Conservation (phyloP, 1,140 invertebrate species). For the Bombus difficillimus region DNA sequence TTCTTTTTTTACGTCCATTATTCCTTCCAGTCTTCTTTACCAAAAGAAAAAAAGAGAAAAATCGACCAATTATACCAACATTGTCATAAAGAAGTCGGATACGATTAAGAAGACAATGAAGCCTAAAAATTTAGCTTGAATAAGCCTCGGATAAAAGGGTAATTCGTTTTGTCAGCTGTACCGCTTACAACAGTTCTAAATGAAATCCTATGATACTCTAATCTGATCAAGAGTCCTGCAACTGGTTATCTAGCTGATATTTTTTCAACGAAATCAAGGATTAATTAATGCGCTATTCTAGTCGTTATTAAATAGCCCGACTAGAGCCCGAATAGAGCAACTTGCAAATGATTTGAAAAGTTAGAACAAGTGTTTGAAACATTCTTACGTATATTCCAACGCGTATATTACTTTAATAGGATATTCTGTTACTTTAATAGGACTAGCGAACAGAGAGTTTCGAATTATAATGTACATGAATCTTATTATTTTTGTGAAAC, state of each 20-base stretch:
- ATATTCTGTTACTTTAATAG: not conserved
- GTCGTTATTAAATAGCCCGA: not conserved
- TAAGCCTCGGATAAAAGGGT: conserved; percentile 5
- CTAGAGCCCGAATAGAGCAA: too few relatives aligned
- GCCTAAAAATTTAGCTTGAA: not conserved
- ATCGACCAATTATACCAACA: conserved; percentile 19
- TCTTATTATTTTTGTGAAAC: not conserved
- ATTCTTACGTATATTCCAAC: not conserved
- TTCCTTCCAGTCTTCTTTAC: conserved; percentile 47
- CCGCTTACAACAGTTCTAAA: not conserved
- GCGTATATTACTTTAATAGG: not conserved
- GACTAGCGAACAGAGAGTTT: not conserved
- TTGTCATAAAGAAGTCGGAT: conserved; percentile 37
- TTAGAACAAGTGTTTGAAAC: conserved; percentile 25
- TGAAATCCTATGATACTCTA: not conserved
- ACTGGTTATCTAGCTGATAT: not conserved
- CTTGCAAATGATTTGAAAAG: conserved; percentile 18
- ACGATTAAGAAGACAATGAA: conserved; percentile 13
- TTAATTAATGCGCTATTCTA: not conserved
- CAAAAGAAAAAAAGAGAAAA: conserved; percentile 5
- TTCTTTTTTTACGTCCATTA: conserved; percentile 41
- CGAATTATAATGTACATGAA: not conserved
- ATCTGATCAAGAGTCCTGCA: not conserved
- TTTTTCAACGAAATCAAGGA: not conserved
- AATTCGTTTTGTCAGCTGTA: not conserved